Conservation (phyloP, 2,888 invertebrate genomes). For the Oligia fasciuncula region DNA sequence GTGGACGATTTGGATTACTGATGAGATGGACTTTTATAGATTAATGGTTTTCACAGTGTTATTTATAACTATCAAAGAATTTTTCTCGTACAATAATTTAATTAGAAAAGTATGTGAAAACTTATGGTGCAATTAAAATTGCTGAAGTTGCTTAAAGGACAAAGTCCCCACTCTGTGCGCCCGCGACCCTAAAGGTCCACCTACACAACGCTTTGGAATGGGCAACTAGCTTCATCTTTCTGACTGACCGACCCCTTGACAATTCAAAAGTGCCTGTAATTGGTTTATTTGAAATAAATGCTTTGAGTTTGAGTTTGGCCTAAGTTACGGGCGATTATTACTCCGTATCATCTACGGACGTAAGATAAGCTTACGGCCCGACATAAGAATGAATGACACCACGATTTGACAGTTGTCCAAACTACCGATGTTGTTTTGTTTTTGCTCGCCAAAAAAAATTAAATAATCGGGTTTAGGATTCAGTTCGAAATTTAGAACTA, state of each 20-base stretch:
- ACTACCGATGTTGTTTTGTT: background rate
- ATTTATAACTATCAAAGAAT: background rate
- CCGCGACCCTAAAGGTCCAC: too few relatives aligned
- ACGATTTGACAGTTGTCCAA: background rate
- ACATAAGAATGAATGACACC: background rate
- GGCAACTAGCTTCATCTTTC: too few relatives aligned
- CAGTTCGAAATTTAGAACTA: background rate
- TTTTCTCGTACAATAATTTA: background rate
- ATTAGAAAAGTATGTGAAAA: background rate
- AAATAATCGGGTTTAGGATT: background rate
- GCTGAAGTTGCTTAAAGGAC: background rate
- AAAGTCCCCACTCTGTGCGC: too few relatives aligned
- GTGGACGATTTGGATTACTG: constrained; percentile 9
- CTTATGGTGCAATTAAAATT: background rate
- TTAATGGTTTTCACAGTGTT: background rate
- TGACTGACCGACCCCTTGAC: too few relatives aligned
- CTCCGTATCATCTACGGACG: too few relatives aligned
- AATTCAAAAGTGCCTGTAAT: too few relatives aligned
- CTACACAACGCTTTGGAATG: too few relatives aligned
- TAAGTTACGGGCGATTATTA: too few relatives aligned
- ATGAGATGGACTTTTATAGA: background rate
- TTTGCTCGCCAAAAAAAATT: background rate
- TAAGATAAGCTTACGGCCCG: too few relatives aligned
- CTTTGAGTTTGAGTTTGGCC: too few relatives aligned
- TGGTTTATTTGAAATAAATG: too few relatives aligned